A percentile compares a stretch with the other conserved stretches of the same genome.
Evolutionary conservation across 2,113 vertebrate species (phyloP).

Genomic region (Melanocharis versteri): DNA sequence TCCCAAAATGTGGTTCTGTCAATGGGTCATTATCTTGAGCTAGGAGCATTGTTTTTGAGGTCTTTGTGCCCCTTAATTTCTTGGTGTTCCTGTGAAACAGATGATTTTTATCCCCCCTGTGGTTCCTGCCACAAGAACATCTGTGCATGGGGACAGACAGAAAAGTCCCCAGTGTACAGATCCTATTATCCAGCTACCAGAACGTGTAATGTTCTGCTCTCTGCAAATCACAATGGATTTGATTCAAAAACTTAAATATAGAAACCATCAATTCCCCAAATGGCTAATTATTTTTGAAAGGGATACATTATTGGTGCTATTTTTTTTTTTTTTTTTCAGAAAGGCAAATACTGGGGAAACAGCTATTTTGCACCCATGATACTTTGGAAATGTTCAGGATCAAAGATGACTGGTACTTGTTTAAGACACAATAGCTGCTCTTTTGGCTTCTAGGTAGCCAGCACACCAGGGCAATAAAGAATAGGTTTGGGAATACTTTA

Average conservation of each 20-base stretch:
- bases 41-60: not conserved
- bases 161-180: constrained; percentile 18
- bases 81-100: not conserved
- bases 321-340: not conserved
- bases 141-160: constrained; percentile 17
- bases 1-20: not conserved
- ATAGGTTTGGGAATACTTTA: not conserved
- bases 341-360: not conserved
- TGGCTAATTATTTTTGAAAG: constrained; percentile 53
- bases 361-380: not conserved
- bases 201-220: constrained; percentile 47
- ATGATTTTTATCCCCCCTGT: constrained; percentile 33
- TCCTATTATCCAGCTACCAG: constrained; percentile 32
- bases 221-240: constrained; percentile 34
- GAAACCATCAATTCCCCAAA: constrained; percentile 41
- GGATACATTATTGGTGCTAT: not conserved
- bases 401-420: not conserved
- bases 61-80: constrained; percentile 15
- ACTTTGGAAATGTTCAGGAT: not conserved
- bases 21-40: constrained; percentile 16
- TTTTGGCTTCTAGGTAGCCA: not conserved
- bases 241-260: constrained; percentile 29
- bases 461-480: not conserved
- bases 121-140: constrained; percentile 19
- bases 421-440: not conserved